Base-by-base conservation (phyloP, 2,113 vertebrate species). In the Mirounga angustirostris region DNA sequence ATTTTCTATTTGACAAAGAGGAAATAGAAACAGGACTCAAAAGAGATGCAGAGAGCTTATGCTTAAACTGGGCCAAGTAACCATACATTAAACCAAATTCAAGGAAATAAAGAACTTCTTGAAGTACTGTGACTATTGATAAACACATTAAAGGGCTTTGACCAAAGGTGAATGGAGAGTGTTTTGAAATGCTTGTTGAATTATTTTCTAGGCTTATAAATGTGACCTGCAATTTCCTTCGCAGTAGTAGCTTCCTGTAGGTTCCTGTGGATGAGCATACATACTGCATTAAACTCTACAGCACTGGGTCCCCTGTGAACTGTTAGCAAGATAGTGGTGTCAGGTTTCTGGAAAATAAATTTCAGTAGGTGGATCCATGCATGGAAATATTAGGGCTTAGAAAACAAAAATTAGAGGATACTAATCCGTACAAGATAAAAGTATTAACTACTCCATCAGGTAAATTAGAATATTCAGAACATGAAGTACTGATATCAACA, bases 281-380 rank as follows among this genome's bases (percentile, higher is more conserved):
- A 96, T 26, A 93, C 7, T 89, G 22, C 91, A 73, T 93, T 95
- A 93, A 89, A 97, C 74, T 40, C 61, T 19, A 28, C 11, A 87
- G 58, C 19, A 11, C 50, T 56, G 2, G n/a, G 22, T 95, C 71
- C 69, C 69, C 93, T 13, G 78, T 61, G 67, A 95, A 95, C 76
- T 94, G 28, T 88, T 94, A 92, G 90, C 52, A 91, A 96, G 78
- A 95, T 1, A 69, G 93, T 69, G 30, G 22, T 89, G 26, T 89
- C 81, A 65, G 73, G 50, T 89, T 96, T 91, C 95, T 95, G 73
- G 82, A 86, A 97, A 96, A 93, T 95, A 86, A 94, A 91, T 97
- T 88, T 85, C 91, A 95, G 67, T 46, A 92, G 21, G 14, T 69
- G 46, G 86, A 89, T 95, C 46, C 46, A 71, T 61, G 65, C 63